phyloP scores from a whole-genome alignment of 2,113 vertebrate species.

The Cynoglossus semilaevis region DNA sequence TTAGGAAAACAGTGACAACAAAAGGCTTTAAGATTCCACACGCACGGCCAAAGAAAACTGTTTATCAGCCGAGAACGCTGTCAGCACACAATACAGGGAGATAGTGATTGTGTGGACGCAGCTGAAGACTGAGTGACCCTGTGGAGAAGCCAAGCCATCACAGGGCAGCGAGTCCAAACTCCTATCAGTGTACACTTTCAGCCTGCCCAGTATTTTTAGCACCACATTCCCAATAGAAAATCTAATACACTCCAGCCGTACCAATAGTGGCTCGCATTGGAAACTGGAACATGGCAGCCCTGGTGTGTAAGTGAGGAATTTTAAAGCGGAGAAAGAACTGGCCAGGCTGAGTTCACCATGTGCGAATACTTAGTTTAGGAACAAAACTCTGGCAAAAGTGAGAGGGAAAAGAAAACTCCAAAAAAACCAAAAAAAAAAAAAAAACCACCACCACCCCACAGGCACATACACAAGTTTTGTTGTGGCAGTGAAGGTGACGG shows the following conservation, averaged over 20 bases:
- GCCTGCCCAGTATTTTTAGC: constrained; percentile 76
- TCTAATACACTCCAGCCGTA: constrained; percentile 69
- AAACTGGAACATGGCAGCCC: constrained; percentile 61
- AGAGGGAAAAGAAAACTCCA: not conserved
- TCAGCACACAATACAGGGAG: constrained; percentile 5
- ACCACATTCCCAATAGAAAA: constrained; percentile 73
- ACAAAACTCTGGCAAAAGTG: constrained; percentile 21
- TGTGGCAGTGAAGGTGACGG: not conserved
- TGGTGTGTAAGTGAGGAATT: constrained; percentile 62
- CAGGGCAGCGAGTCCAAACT: constrained; percentile 49
- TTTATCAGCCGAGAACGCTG: constrained; percentile 7
- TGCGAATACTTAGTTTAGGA: constrained; percentile 31
- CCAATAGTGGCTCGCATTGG: constrained; percentile 53
- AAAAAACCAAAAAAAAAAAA: not conserved
- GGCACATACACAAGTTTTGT: not conserved
- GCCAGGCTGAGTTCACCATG: constrained; percentile 8
- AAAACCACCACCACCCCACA: not conserved
- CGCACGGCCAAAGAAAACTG: not conserved
- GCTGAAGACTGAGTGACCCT: constrained; percentile 50
- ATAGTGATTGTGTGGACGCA: constrained; percentile 23
- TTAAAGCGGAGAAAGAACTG: constrained; percentile 38
- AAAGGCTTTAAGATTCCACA: constrained; percentile 8
- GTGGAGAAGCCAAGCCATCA: constrained; percentile 43
- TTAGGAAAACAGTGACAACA: constrained; percentile 2
- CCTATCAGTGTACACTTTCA: constrained; percentile 67